Conservation (phyloP, 2,797 vertebrate species). For the Otus scops region DNA sequence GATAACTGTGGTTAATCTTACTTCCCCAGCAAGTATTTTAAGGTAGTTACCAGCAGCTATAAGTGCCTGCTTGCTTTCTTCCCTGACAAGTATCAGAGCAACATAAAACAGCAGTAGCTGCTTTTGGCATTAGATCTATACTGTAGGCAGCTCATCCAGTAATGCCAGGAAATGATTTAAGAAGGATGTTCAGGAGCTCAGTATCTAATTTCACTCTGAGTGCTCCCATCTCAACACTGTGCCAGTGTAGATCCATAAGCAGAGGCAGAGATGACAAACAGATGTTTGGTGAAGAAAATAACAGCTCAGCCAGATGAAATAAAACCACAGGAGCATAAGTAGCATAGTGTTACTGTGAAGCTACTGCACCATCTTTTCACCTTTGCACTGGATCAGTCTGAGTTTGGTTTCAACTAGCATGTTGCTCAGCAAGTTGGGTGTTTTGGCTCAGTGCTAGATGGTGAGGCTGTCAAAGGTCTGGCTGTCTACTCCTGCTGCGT, state of each 20-base stretch:
- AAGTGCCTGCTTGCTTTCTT: not conserved
- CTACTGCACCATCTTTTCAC: not conserved
- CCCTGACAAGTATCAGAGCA: not conserved
- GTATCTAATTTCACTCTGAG: slow-evolving; percentile 42
- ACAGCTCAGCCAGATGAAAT: not conserved
- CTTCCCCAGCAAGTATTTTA: not conserved
- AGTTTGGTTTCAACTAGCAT: not conserved
- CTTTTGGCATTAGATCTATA: slow-evolving; percentile 3
- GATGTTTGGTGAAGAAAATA: slow-evolving; percentile 10
- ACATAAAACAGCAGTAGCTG: slow-evolving; percentile 5
- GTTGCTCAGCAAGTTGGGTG: not conserved
- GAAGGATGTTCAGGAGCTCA: slow-evolving; percentile 13
- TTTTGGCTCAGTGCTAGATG: not conserved
- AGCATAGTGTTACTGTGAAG: not conserved
- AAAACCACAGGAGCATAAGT: not conserved
- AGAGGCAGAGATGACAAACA: slow-evolving; percentile 26
- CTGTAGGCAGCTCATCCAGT: not conserved
- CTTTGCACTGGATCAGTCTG: not conserved
- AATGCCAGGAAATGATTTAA: slow-evolving; percentile 39
- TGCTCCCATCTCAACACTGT: not conserved
- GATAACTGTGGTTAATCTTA: not conserved
- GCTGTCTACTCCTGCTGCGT: not conserved
- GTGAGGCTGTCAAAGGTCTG: not conserved
- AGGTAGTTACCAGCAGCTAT: not conserved
- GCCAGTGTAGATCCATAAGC: not conserved